Conservation (phyloP, 2,113 vertebrate genomes). For the Semnopithecus entellus region DNA sequence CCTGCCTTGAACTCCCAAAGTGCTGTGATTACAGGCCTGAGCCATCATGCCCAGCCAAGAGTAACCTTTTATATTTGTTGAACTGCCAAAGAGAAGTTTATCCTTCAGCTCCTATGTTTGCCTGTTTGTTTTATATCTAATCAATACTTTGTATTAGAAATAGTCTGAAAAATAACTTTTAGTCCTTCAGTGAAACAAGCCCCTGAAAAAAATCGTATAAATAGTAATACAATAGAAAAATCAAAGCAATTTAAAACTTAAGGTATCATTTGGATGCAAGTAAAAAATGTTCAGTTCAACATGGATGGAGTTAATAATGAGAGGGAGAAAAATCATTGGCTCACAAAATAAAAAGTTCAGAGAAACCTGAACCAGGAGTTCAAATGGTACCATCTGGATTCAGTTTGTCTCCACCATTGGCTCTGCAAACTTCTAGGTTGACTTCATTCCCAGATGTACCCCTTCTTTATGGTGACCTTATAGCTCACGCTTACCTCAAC, state of each 20-base stretch:
- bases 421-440: neutral
- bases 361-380: neutral
- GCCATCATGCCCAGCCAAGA: too few species aligned
- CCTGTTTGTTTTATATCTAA: conserved; percentile 22
- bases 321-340: neutral
- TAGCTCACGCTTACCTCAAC: neutral
- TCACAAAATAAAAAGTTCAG: neutral
- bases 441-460: neutral
- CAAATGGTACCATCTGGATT: neutral
- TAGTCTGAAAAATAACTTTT: conserved; percentile 31
- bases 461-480: neutral
- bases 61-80: neutral
- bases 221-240: conserved; percentile 28
- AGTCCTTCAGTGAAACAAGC: neutral
- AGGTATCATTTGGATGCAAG: neutral
- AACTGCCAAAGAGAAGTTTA: neutral
- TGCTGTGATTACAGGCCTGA: too few species aligned
- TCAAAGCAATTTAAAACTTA: neutral
- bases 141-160: conserved; percentile 42
- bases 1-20: too few species aligned
- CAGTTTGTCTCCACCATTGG: neutral
- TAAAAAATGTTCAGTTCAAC: neutral
- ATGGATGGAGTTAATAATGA: neutral
- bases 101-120: neutral
- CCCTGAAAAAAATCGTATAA: neutral